Evolutionary conservation across 2,113 vertebrate species (phyloP).

Genomic region (Willisornis vidua): DNA sequence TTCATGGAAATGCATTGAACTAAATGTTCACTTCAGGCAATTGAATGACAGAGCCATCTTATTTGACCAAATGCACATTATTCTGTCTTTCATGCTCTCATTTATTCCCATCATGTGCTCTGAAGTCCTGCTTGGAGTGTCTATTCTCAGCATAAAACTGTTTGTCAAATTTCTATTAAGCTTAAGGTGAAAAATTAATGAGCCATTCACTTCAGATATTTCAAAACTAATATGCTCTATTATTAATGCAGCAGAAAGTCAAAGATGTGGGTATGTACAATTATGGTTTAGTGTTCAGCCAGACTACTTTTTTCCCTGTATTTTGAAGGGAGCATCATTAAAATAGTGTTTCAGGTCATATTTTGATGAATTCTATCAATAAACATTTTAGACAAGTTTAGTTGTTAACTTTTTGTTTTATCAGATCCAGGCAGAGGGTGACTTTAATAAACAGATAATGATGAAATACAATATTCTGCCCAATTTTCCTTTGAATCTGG

Average conservation of each 20-base stretch:
- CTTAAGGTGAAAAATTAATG: conserved; percentile 78
- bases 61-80: not conserved
- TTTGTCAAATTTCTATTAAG: conserved; percentile 75
- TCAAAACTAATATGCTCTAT: conserved; percentile 69
- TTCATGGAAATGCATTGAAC: not conserved
- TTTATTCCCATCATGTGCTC: conserved; percentile 26
- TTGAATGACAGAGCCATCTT: not conserved
- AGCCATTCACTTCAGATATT: conserved; percentile 68
- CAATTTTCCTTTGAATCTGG: not conserved
- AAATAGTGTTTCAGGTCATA: not conserved
- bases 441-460: not conserved
- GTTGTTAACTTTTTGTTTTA: not conserved
- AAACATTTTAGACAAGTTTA: not conserved
- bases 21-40: not conserved
- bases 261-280: not conserved
- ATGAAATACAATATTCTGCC: not conserved
- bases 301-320: not conserved
- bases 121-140: conserved; percentile 53
- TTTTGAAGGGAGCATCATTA: conserved; percentile 8
- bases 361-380: conserved; percentile 12
- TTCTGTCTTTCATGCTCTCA: not conserved
- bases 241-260: conserved; percentile 63
- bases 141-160: conserved; percentile 55
- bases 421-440: not conserved
- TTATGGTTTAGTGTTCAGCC: not conserved